These are phyloP conservation scores for Connochaetes taurinus DNA, from an alignment of 2,113 vertebrate genomes.

Conservation along the genomic window DNA sequence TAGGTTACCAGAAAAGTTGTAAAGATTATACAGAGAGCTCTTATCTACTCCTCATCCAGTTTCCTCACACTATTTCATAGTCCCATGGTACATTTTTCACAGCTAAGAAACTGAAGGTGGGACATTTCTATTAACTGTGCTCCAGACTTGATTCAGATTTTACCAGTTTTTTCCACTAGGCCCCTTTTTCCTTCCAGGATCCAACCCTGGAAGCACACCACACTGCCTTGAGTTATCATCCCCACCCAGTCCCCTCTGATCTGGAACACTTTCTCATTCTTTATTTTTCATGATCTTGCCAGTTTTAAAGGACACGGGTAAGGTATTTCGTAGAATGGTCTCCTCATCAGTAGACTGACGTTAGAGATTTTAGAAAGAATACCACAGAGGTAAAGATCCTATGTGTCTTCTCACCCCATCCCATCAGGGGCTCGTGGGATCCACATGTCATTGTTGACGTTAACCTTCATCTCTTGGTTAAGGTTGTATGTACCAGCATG, in stretches of 20 bases:
- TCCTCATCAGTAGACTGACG: not conserved
- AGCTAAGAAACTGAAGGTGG: not conserved
- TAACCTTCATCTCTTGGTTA: not conserved
- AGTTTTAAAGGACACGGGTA: not conserved
- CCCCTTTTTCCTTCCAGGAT: not conserved
- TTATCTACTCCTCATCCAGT: too few relatives aligned
- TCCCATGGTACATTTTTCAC: not conserved
- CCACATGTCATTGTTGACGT: rapidly evolving
- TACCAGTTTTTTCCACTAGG: not conserved
- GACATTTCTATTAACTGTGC: not conserved
- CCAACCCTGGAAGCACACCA: not conserved
- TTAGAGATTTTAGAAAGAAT: not conserved
- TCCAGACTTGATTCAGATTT: not conserved
- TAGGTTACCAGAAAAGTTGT: not conserved
- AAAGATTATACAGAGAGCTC: not conserved
- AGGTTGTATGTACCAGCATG: too few relatives aligned
- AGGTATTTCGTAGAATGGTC: not conserved
- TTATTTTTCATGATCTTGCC: not conserved
- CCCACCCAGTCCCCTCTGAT: not conserved
- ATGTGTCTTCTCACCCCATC: not conserved
- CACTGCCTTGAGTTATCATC: too few relatives aligned
- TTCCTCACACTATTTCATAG: not conserved
- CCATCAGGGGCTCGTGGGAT: too few relatives aligned
- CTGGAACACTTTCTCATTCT: not conserved
- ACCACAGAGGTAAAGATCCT: not conserved